Evolutionary conservation across 2,888 invertebrate genomes (phyloP).

Genomic region (Carpatolechia fugitivella): DNA sequence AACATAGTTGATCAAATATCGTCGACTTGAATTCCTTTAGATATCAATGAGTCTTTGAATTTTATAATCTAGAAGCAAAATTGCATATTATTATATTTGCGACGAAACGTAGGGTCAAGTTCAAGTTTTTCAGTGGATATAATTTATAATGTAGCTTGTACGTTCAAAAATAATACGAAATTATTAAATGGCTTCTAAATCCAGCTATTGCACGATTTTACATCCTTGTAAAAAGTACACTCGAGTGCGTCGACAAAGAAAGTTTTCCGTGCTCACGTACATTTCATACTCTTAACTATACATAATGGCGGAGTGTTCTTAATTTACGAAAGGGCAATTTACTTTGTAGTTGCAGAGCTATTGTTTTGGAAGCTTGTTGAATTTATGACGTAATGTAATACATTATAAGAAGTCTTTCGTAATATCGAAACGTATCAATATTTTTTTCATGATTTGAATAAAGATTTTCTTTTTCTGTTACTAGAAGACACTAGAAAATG

Average conservation of each 20-base stretch:
- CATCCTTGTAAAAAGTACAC: neutral
- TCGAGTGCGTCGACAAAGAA: slow-evolving; percentile 1
- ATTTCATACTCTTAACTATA: neutral
- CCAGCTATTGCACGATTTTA: neutral
- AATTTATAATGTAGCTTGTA: too few species aligned
- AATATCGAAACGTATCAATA: neutral
- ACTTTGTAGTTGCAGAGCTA: slow-evolving; percentile 3
- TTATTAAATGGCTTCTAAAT: too few species aligned
- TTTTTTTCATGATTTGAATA: too few species aligned
- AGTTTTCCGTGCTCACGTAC: neutral
- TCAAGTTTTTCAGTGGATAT: too few species aligned
- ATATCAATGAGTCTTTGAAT: too few species aligned
- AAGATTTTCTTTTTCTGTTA: too few species aligned
- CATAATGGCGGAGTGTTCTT: neutral
- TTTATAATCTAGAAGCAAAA: too few species aligned
- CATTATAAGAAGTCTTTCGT: neutral
- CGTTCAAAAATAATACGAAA: too few species aligned
- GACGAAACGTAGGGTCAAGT: too few species aligned
- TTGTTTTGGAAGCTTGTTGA: neutral
- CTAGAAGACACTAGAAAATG: neutral
- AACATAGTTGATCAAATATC: too few species aligned
- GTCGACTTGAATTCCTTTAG: too few species aligned
- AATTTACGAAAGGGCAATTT: slow-evolving; percentile 8
- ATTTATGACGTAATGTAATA: neutral
- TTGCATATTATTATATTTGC: too few species aligned